Evolutionary conservation across 2,797 vertebrate genomes (phyloP), one percentile per base, ranked within the genome.

Genomic region (Melanotaenia maccullochi): DNA sequence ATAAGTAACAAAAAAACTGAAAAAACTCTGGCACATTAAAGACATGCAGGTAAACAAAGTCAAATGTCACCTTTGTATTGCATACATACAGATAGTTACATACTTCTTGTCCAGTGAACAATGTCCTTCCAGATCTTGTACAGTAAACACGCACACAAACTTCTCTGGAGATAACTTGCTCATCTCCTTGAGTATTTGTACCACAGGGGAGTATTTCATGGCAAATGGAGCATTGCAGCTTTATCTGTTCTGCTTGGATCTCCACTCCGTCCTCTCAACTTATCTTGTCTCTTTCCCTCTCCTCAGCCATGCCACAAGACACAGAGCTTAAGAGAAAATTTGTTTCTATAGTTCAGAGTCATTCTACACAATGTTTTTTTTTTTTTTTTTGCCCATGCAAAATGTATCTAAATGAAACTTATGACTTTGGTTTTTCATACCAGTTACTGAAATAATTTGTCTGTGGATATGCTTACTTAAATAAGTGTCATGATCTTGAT

Each of bases 191-290:
- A 82, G 67, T 85, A 71, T 78, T 85, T 81, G 60, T 68, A 82
- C 85, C 86, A 83, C 47, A 16, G 75, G 80, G 80, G 72, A 78
- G 87, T 87, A 86, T 87, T 81, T 89, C 78, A 86, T 24, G 61
- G 84, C 68, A 87, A 89, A 85, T 83, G 78, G 85, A 83, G 78
- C 85, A 78, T 67, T 79, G 73, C 73, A 81, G 72, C 85, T 86
- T 83, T 82, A 84, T 89, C 85, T 82, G 67, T 75, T 85, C 62
- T 44, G 68, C 76, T 67, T 59, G 65, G 54, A 79, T 70, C 66
- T 75, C 57, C 60, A 66, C 87, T 82, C 72, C 65, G 78, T 93
- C 93, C 79, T 92, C 86, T 77, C 38, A 47, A 74, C 82, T 89
- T 86, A 85, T 89, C 85, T 85, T 60, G 64, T 79, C 79, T 80